Evolutionary conservation across 1,140 invertebrate species (phyloP).

Genomic region (Sycophila sp.): DNA sequence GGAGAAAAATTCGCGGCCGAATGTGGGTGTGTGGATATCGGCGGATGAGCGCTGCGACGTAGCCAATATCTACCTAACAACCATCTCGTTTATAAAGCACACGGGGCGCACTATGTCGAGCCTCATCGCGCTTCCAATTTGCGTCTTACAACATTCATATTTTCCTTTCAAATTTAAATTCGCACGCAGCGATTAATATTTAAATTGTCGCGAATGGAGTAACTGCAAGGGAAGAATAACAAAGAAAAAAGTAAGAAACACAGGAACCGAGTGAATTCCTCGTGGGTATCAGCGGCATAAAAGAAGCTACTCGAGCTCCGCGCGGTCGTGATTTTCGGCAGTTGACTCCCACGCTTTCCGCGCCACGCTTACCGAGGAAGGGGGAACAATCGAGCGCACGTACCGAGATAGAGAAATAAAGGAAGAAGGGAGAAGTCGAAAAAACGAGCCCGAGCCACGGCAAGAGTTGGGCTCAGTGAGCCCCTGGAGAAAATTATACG

Average conservation of each 20-base stretch:
- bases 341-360: slow-evolving; percentile 22
- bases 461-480: slow-evolving; percentile 41
- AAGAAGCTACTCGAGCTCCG: not conserved
- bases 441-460: not conserved
- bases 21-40: not conserved
- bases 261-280: too few relatives aligned
- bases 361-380: slow-evolving; percentile 39
- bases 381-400: not conserved
- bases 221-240: too few relatives aligned
- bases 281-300: not conserved
- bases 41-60: not conserved
- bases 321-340: not conserved
- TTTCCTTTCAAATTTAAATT: too few relatives aligned
- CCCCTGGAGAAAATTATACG: slow-evolving; percentile 64
- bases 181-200: too few relatives aligned
- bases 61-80: slow-evolving; percentile 28
- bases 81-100: not conserved
- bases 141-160: too few relatives aligned
- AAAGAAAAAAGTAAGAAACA: too few relatives aligned
- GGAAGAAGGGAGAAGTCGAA: not conserved
- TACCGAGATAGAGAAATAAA: slow-evolving; percentile 22
- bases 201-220: too few relatives aligned
- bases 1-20: not conserved
- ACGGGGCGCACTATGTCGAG: slow-evolving; percentile 2
- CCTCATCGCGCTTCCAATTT: not conserved